These are phyloP conservation scores for Apantesis nais DNA, from an alignment of 2,888 invertebrate genomes.

Conservation along the genomic window DNA sequence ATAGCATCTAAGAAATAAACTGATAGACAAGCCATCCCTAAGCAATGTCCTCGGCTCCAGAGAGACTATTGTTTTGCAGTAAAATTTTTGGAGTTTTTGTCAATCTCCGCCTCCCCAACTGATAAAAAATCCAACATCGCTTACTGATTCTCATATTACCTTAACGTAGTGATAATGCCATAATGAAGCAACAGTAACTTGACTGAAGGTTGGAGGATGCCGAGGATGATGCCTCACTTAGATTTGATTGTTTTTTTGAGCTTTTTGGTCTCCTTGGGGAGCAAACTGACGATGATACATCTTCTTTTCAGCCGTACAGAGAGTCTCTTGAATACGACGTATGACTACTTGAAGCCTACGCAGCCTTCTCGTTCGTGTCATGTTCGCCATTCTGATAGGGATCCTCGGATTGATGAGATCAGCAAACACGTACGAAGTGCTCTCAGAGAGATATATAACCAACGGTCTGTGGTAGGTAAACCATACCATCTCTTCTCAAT, in stretches of 20 bases:
- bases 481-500: neutral
- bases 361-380: neutral
- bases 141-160: too few species aligned
- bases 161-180: too few species aligned
- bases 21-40: neutral
- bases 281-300: neutral
- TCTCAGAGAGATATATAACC: conserved; percentile 51
- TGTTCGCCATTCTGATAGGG: conserved; percentile 25
- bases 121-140: too few species aligned
- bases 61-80: neutral
- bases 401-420: conserved; percentile 54
- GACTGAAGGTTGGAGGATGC: too few species aligned
- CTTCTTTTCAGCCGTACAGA: conserved; percentile 16
- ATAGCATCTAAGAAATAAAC: neutral
- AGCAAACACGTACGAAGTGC: conserved; percentile 53
- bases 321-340: conserved; percentile 31
- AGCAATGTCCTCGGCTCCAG: neutral
- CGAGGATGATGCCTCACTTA: too few species aligned
- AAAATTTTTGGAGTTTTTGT: too few species aligned
- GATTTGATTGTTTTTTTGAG: neutral
- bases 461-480: conserved; percentile 42
- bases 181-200: too few species aligned
- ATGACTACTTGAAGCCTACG: conserved; percentile 54
- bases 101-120: too few species aligned
- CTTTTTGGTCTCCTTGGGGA: neutral